A percentile compares a stretch with the other conserved stretches of the same genome.
Conservation (phyloP, 1,140 invertebrate genomes). For the Pogonomyrmex californicus region DNA sequence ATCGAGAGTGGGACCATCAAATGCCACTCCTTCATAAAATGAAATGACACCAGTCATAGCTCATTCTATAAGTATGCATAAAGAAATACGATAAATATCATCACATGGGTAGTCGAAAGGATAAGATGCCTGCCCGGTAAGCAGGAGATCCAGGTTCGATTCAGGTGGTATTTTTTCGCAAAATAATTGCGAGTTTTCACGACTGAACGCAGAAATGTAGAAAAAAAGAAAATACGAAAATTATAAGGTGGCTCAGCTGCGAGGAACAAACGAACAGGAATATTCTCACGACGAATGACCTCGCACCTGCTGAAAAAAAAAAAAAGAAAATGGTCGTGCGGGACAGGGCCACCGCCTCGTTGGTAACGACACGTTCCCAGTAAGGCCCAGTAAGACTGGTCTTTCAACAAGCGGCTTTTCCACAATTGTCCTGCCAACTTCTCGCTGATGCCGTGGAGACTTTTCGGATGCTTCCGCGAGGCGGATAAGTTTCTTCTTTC, state of each 20-base stretch:
- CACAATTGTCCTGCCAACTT: not conserved
- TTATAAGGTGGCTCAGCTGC: too few relatives aligned
- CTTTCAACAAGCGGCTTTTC: not conserved
- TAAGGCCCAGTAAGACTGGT: not conserved
- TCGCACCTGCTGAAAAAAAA: constrained; percentile 4
- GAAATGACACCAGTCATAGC: too few relatives aligned
- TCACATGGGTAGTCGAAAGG: too few relatives aligned
- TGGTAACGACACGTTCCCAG: not conserved
- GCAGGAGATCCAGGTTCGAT: too few relatives aligned
- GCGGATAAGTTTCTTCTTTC: constrained; percentile 12
- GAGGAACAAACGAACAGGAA: not conserved
- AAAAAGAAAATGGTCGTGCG: not conserved
- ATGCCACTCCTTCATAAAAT: too few relatives aligned
- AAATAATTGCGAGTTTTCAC: too few relatives aligned
- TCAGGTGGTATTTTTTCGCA: too few relatives aligned
- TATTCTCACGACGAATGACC: constrained; percentile 9
- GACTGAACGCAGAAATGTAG: too few relatives aligned
- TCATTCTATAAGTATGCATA: too few relatives aligned
- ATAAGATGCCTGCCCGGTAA: too few relatives aligned
- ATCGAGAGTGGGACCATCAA: too few relatives aligned
- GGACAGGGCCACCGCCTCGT: not conserved
- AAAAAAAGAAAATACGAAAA: not conserved
- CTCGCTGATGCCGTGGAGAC: not conserved
- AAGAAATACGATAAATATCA: too few relatives aligned
- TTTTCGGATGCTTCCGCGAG: constrained; percentile 16